These are phyloP conservation scores for Myotis vivesi DNA, from an alignment of 2,797 vertebrate genomes.

Conservation along the genomic window DNA sequence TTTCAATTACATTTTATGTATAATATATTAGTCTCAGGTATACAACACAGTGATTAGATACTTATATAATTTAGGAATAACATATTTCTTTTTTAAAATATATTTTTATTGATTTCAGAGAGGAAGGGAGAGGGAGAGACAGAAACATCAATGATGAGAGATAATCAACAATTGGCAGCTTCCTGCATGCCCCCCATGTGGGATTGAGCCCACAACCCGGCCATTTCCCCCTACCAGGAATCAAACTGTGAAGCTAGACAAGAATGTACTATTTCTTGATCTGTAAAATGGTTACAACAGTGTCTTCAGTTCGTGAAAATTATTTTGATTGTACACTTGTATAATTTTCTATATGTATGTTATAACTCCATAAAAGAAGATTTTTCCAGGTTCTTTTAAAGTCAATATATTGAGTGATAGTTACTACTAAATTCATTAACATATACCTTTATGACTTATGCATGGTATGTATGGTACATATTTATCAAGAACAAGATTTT, in stretches of 20 bases:
- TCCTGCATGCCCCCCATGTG: no score
- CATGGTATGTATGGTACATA: background rate
- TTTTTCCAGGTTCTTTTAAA: background rate
- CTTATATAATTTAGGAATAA: background rate
- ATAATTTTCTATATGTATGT: background rate
- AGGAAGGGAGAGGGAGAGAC: no score
- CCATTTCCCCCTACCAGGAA: no score
- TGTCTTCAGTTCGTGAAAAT: background rate
- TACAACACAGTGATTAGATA: background rate
- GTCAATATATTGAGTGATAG: background rate
- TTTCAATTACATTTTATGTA: background rate
- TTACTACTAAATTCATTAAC: background rate
- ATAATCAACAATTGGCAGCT: no score
- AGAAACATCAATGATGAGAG: no score
- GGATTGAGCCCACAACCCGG: no score
- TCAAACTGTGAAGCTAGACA: no score
- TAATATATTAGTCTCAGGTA: background rate
- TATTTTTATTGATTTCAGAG: no score
- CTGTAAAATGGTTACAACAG: background rate
- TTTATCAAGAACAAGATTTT: conserved; percentile 14
- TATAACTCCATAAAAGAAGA: background rate
- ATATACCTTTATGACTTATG: background rate
- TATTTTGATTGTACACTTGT: background rate
- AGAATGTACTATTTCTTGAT: background rate
- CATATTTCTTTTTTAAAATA: no score